Conservation (phyloP, 2,113 vertebrate species). For the Neomonachus schauinslandi region DNA sequence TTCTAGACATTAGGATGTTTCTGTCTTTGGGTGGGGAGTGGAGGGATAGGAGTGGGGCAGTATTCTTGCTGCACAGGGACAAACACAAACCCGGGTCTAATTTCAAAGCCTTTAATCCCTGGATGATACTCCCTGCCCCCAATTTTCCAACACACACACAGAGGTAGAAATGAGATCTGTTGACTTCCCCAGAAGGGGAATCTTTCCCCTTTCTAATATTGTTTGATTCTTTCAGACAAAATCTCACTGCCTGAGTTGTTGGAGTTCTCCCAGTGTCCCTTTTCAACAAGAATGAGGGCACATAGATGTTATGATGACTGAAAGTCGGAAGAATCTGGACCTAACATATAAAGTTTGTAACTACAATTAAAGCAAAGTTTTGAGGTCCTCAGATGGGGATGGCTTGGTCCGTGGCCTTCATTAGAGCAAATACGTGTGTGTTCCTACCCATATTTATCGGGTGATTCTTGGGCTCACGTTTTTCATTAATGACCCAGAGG, state of each 20-base stretch:
- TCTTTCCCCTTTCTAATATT: not conserved
- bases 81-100: not conserved
- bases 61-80: not conserved
- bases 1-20: not conserved
- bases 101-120: not conserved
- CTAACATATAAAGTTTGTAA: not conserved
- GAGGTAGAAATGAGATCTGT: not conserved
- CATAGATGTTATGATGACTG: not conserved
- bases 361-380: not conserved
- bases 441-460: not conserved
- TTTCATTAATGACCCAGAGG: not conserved
- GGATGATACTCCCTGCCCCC: not conserved
- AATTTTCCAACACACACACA: not conserved
- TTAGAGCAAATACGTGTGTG: not conserved
- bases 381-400: not conserved
- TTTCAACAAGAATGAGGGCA: not conserved
- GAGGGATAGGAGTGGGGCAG: rapidly evolving
- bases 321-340: not conserved
- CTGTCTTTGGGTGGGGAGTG: not conserved
- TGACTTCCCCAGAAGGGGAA: not conserved
- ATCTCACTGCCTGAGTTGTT: not conserved
- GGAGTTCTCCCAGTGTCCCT: not conserved
- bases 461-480: not conserved
- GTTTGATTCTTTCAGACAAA: not conserved
- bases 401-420: not conserved